A percentile compares a stretch with the other conserved stretches of the same genome.
phyloP scores from a whole-genome alignment of 2,113 vertebrate species.

The Rhynchomys soricoides region DNA sequence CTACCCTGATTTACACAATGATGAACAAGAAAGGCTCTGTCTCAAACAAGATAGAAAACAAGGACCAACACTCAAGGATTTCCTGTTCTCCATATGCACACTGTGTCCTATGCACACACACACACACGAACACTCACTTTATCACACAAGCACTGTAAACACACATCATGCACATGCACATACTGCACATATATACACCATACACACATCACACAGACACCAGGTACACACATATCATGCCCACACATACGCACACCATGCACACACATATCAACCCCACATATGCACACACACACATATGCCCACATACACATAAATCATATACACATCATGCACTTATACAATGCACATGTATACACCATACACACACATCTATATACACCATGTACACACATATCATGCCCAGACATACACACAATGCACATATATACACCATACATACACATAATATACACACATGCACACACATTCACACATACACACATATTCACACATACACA shows the following conservation, averaged over 20 bases:
- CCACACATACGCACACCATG: not conserved
- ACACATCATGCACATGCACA: not conserved
- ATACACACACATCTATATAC: too few species aligned
- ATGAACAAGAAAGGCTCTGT: not conserved
- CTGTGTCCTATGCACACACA: not conserved
- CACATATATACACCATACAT: not conserved
- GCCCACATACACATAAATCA: not conserved
- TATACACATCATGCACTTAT: not conserved
- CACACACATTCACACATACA: not conserved
- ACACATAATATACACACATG: too few species aligned
- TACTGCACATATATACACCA: not conserved
- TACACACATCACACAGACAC: not conserved
- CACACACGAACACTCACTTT: not conserved
- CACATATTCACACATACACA: not conserved
- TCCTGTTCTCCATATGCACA: not conserved
- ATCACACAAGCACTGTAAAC: not conserved
- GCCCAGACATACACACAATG: not conserved
- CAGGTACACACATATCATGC: not conserved
- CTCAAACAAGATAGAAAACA: not conserved
- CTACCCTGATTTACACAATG: not conserved
- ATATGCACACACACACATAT: not conserved
- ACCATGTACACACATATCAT: not conserved
- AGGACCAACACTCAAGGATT: not conserved
- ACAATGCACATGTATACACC: not conserved
- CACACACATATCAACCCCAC: not conserved